Base-by-base conservation (phyloP, 2,888 invertebrate species). In the Camponotus fellah region DNA sequence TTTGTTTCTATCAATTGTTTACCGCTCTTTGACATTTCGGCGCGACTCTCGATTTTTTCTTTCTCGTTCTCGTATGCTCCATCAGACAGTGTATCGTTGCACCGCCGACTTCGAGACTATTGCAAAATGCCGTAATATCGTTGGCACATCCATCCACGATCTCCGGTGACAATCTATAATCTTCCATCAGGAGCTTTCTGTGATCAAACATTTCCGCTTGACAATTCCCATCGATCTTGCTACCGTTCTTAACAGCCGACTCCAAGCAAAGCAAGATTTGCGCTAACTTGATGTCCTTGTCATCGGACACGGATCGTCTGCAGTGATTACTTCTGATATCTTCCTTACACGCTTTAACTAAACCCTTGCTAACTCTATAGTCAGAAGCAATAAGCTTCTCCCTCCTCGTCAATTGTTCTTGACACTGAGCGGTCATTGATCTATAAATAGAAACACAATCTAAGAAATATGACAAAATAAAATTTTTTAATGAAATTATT, bases 51-150 rank as follows among this genome's bases (percentile, higher is more conserved):
- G 97, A 96, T 91, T 96, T 96, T 91, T 96, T 95, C 91, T 96
- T 96, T 88, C 96, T 96, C 0, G 96, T 96, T 90, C 97, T 96
- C 0, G 98, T 97, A 94, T 98, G 97, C 60, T 98, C 97, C 98
- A 99, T 98, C 64, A 99, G 95, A 94, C 99, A 99, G 94, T 99
- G 99, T 89, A 99, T 97, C 0, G 99, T 99, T 93, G 97, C 97
- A 0, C 98, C 98, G 4, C 98, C 98, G 79, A 96, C 96, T 94
- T 98, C 97, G 87, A 97, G 95, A 26, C 96, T 96, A 88, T 96
- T 96, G 94, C 99, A 99, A 90, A 97, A 97, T 79, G 95, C 96
- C 26, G 96, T 95, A 89, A 99, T 99, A 93, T 99, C 99, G 91
- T 96, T 96, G 32, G 97, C 97, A 95, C 99, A 99, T 76, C 97